Conservation (phyloP, 2,113 vertebrate genomes). For the Gallinago jamesoni region DNA sequence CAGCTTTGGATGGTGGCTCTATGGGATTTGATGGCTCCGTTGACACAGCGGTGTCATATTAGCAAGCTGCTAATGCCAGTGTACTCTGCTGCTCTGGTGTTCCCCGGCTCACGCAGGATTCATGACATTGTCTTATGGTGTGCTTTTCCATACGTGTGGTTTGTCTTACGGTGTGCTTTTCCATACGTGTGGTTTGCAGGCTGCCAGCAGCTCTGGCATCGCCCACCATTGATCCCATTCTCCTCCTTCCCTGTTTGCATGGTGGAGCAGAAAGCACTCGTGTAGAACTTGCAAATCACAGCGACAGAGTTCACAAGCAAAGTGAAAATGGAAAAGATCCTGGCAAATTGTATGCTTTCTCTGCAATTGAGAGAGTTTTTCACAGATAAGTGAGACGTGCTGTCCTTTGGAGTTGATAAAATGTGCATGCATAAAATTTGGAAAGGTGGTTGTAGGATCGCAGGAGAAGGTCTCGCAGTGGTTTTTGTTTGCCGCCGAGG, state of each 20-base stretch:
- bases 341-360: not conserved
- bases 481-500: not conserved
- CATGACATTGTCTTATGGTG: rapidly evolving
- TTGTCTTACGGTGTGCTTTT: not conserved
- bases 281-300: not conserved
- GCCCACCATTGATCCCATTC: not conserved
- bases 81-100: not conserved
- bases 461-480: not conserved
- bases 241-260: not conserved
- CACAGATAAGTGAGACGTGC: not conserved
- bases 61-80: not conserved
- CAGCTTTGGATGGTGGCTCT: not conserved
- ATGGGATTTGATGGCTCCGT: not conserved
- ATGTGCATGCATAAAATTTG: not conserved
- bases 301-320: not conserved
- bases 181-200: not conserved
- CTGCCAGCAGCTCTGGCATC: not conserved
- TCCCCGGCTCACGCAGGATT: rapidly evolving
- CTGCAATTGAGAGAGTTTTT: not conserved
- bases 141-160: not conserved
- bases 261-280: not conserved
- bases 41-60: not conserved
- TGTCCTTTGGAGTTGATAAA: not conserved
- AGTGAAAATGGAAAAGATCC: not conserved
- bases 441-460: not conserved